Percentiles rank a stretch among this genome's conserved stretches.
phyloP scores from a whole-genome alignment of 2,888 invertebrate species.

The Lathronympha strigana region DNA sequence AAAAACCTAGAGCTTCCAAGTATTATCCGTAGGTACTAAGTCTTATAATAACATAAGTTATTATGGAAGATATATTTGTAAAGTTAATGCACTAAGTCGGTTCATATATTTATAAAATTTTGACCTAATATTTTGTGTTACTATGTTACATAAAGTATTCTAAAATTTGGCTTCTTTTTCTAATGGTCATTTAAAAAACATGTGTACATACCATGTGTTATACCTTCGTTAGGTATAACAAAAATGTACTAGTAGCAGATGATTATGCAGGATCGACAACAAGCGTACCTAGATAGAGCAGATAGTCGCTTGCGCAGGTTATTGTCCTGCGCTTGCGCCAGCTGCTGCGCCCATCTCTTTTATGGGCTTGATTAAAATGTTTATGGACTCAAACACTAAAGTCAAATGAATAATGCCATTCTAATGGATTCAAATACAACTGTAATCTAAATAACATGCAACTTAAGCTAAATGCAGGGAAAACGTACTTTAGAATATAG shows the following conservation, averaged over 20 bases:
- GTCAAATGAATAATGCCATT: constrained; percentile 11
- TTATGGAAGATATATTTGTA: no score
- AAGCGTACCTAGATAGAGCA: not conserved
- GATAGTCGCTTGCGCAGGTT: constrained; percentile 13
- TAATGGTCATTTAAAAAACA: no score
- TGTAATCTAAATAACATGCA: not conserved
- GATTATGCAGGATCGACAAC: not conserved
- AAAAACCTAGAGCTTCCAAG: no score
- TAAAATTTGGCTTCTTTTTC: no score
- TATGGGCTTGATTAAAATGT: constrained; percentile 26
- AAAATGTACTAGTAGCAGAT: not conserved
- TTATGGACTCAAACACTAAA: constrained; percentile 14
- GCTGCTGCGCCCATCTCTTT: constrained; percentile 24
- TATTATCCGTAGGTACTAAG: no score
- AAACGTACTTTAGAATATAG: no score
- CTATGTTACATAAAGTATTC: no score
- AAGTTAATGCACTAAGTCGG: no score
- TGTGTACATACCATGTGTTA: not conserved
- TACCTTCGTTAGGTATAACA: not conserved
- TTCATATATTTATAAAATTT: no score
- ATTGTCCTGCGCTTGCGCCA: constrained; percentile 24
- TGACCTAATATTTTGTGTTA: no score
- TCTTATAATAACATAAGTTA: no score
- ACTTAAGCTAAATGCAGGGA: not conserved
- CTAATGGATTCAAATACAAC: not conserved